These are phyloP conservation scores for Antechinus flavipes DNA, from an alignment of 2,113 vertebrate species.

Conservation along the genomic window DNA sequence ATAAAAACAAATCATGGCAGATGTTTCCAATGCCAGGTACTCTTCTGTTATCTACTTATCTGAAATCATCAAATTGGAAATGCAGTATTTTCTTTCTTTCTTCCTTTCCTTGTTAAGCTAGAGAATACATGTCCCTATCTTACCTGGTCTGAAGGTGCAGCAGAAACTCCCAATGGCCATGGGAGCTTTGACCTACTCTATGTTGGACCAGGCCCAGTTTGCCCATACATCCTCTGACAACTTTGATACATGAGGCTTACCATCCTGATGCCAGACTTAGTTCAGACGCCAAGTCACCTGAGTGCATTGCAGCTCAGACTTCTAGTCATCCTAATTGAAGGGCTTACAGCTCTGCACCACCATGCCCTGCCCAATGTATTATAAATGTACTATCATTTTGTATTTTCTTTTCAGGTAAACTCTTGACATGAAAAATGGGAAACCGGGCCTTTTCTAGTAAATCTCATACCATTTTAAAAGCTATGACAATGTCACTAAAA, in stretches of 20 bases:
- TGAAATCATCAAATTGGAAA: neutral
- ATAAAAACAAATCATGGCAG: slow-evolving; percentile 36
- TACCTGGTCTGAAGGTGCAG: neutral
- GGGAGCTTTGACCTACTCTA: neutral
- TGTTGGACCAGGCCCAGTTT: neutral
- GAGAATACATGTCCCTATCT: neutral
- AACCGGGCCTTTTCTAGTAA: slow-evolving; percentile 9
- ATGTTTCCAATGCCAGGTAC: neutral
- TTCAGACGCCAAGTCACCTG: neutral
- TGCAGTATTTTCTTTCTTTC: slow-evolving; percentile 17
- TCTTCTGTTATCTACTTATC: slow-evolving; percentile 20
- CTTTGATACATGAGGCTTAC: neutral
- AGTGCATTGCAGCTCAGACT: neutral
- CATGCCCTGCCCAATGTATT: neutral
- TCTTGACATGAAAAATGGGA: neutral
- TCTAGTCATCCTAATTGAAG: neutral
- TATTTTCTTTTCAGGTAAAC: neutral
- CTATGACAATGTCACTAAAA: slow-evolving; percentile 20
- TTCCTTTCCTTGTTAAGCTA: neutral
- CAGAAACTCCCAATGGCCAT: neutral
- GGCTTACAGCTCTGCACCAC: neutral
- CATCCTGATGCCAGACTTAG: neutral
- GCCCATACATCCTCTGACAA: neutral
- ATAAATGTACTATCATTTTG: neutral
- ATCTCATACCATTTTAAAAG: slow-evolving; percentile 39